A percentile compares a stretch with the other conserved stretches of the same genome.
Conservation (phyloP, 2,797 vertebrate genomes). For the Danio jaintianensis region DNA sequence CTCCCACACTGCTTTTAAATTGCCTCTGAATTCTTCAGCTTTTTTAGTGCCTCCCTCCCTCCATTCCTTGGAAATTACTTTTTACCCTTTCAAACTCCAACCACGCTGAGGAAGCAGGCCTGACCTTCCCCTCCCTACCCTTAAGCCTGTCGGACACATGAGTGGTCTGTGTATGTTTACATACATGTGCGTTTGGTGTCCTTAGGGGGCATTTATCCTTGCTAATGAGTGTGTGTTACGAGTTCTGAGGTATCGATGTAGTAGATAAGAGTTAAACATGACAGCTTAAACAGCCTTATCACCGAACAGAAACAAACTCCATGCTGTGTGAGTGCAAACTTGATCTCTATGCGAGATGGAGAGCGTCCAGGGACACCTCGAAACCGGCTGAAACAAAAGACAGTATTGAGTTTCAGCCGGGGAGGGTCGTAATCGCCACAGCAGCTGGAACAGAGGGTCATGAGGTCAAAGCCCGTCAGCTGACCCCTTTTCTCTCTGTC, state of each 20-base stretch:
- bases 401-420: slow-evolving; percentile 63
- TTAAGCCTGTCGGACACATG: slow-evolving; percentile 34
- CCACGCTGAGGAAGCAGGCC: slow-evolving; percentile 80
- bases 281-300: slow-evolving; percentile 47
- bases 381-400: slow-evolving; percentile 58
- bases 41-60: slow-evolving; percentile 85
- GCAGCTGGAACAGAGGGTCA: slow-evolving; percentile 75
- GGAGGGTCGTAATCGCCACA: slow-evolving; percentile 59
- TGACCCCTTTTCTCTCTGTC: slow-evolving; percentile 71
- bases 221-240: slow-evolving; percentile 25
- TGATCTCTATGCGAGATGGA: slow-evolving; percentile 60
- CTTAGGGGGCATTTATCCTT: slow-evolving; percentile 47
- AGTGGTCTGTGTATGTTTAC: slow-evolving; percentile 40
- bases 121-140: slow-evolving; percentile 71
- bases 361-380: slow-evolving; percentile 58
- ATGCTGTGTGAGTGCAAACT: slow-evolving; percentile 50
- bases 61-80: slow-evolving; percentile 82
- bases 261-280: slow-evolving; percentile 44
- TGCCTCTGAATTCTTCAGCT: slow-evolving; percentile 86
- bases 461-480: slow-evolving; percentile 73
- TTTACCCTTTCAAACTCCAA: slow-evolving; percentile 82
- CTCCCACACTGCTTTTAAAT: slow-evolving; percentile 88
- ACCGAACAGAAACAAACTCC: slow-evolving; percentile 30
- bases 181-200: slow-evolving; percentile 55
- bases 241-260: slow-evolving; percentile 14